Evolutionary conservation across 2,888 invertebrate genomes (phyloP).

Genomic region (Teleogryllus oceanicus): DNA sequence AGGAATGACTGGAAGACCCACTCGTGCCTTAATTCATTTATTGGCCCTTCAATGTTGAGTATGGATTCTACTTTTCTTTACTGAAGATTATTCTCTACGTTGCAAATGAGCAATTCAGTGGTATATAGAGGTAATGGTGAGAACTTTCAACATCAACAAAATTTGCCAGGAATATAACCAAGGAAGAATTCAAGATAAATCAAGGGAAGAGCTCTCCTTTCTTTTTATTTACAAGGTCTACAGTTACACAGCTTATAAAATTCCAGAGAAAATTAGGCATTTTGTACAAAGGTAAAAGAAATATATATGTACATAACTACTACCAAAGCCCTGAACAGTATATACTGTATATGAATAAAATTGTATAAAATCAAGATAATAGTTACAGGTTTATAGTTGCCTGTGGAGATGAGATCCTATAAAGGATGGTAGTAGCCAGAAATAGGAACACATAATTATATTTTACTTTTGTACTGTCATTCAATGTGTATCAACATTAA

Average conservation of each 20-base stretch:
- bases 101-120: background rate
- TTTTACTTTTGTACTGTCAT: background rate
- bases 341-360: background rate
- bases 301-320: background rate
- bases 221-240: background rate
- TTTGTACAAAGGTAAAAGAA: slow-evolving; percentile 21
- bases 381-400: background rate
- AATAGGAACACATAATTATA: background rate
- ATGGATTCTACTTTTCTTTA: background rate
- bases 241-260: no score
- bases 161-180: no score
- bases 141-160: no score
- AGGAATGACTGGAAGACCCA: slow-evolving; percentile 66
- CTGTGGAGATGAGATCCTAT: background rate
- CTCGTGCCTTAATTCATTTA: slow-evolving; percentile 60
- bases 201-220: no score
- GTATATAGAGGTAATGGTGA: no score
- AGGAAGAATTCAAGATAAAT: no score
- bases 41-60: slow-evolving; percentile 41
- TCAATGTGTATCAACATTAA: background rate
- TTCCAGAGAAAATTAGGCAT: no score
- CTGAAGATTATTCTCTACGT: background rate
- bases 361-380: slow-evolving; percentile 4
- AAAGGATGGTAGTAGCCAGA: slow-evolving; percentile 2
- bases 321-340: slow-evolving; percentile 1